Percentiles rank a stretch among this genome's conserved stretches.
Evolutionary conservation across 2,113 vertebrate genomes (phyloP).

Genomic region (Callocephalon fimbriatum): DNA sequence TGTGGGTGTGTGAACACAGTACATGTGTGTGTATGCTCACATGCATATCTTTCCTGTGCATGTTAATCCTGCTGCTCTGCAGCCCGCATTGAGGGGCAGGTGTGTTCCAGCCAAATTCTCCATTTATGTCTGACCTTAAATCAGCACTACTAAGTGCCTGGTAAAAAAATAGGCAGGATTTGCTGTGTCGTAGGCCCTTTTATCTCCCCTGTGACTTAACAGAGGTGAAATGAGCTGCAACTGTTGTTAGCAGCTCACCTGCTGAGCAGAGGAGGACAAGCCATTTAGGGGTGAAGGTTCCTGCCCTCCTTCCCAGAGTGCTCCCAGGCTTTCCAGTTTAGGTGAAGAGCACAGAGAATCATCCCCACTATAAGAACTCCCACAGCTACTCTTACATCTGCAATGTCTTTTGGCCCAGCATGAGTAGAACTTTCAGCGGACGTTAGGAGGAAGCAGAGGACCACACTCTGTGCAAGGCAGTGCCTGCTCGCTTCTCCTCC

Average conservation of each 20-base stretch:
- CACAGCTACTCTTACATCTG: background rate
- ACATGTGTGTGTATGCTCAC: background rate
- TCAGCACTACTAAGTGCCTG: background rate
- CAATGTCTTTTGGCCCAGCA: fast-evolving
- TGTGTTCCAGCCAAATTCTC: background rate
- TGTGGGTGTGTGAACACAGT: background rate
- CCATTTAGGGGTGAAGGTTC: background rate
- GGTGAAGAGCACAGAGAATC: background rate
- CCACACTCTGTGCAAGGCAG: background rate
- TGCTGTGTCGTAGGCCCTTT: background rate
- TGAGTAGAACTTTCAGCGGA: background rate
- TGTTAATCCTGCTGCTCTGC: background rate
- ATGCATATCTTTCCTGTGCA: background rate
- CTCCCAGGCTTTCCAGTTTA: background rate
- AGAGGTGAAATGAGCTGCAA: background rate
- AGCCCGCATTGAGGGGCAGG: background rate
- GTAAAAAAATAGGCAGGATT: background rate
- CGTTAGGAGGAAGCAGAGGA: constrained; percentile 64
- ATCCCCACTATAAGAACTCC: background rate
- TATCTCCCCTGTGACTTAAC: background rate
- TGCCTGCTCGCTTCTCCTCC: background rate
- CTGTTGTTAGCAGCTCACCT: background rate
- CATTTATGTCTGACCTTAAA: background rate
- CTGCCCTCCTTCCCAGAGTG: background rate
- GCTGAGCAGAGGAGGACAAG: background rate